phyloP scores from a whole-genome alignment of 1,140 invertebrate species.

The Maniola jurtina region DNA sequence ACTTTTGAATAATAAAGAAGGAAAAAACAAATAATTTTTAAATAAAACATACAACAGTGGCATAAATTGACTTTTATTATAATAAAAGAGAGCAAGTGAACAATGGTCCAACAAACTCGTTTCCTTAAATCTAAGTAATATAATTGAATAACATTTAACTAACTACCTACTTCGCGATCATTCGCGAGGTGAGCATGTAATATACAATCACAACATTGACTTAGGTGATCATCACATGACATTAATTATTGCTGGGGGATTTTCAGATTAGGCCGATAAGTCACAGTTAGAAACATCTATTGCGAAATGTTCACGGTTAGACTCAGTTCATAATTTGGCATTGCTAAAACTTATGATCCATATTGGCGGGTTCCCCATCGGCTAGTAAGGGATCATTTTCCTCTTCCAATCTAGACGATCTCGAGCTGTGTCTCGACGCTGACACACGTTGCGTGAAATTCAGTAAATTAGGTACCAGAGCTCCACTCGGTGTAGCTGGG shows the following conservation, averaged over 20 bases:
- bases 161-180: constrained; percentile 57
- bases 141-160: constrained; percentile 71
- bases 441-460: constrained; percentile 72
- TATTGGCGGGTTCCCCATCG: constrained; percentile 78
- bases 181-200: constrained; percentile 49
- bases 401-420: constrained; percentile 76
- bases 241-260: constrained; percentile 22
- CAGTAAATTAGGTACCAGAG: constrained; percentile 77
- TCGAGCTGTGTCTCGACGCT: constrained; percentile 71
- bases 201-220: constrained; percentile 58
- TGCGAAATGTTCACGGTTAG: constrained; percentile 1
- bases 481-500: constrained; percentile 85
- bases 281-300: constrained; percentile 19
- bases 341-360: constrained; percentile 70
- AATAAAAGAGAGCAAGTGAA: constrained; percentile 68
- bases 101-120: constrained; percentile 74
- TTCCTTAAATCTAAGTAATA: constrained; percentile 59
- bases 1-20: no score
- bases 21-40: not conserved
- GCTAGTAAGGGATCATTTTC: constrained; percentile 81
- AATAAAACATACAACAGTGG: not conserved
- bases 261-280: constrained; percentile 28
- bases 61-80: constrained; percentile 38
- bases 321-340: constrained; percentile 4
- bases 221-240: constrained; percentile 16